phyloP scores from a whole-genome alignment of 2,113 vertebrate genomes.

The Oncorhynchus kisutch region DNA sequence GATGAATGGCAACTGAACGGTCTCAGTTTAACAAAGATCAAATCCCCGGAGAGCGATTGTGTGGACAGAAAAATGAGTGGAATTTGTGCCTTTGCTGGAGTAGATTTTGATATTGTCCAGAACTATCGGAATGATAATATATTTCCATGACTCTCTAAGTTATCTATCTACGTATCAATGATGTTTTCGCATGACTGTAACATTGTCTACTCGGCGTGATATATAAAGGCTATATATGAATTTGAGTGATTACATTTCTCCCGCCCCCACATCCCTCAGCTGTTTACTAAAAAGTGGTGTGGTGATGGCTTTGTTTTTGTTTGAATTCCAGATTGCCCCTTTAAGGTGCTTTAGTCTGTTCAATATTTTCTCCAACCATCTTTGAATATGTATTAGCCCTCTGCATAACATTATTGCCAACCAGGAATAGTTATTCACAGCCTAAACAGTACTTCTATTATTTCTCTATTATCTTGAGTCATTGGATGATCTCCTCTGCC shows the following conservation, averaged over 20 bases:
- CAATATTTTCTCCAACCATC: not conserved
- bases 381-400: conserved; percentile 39
- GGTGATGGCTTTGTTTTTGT: not conserved
- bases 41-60: conserved; percentile 43
- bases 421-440: conserved; percentile 17
- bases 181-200: not conserved
- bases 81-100: conserved; percentile 24
- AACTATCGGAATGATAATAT: not conserved
- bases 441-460: conserved; percentile 57
- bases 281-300: not conserved
- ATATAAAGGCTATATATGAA: no score
- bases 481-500: conserved; percentile 67
- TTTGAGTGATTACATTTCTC: no score
- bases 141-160: no score
- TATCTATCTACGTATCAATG: not conserved
- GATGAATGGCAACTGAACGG: conserved; percentile 69
- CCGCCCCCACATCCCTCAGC: no score
- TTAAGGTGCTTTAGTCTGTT: not conserved
- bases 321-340: not conserved
- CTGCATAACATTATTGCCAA: conserved; percentile 25
- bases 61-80: conserved; percentile 29
- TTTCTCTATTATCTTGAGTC: conserved; percentile 67
- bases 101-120: not conserved
- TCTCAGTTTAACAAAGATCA: conserved; percentile 65
- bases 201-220: not conserved